A percentile compares a stretch with the other conserved stretches of the same genome.
Evolutionary conservation across 2,888 invertebrate species (phyloP).

Genomic region (Microchrysa polita): DNA sequence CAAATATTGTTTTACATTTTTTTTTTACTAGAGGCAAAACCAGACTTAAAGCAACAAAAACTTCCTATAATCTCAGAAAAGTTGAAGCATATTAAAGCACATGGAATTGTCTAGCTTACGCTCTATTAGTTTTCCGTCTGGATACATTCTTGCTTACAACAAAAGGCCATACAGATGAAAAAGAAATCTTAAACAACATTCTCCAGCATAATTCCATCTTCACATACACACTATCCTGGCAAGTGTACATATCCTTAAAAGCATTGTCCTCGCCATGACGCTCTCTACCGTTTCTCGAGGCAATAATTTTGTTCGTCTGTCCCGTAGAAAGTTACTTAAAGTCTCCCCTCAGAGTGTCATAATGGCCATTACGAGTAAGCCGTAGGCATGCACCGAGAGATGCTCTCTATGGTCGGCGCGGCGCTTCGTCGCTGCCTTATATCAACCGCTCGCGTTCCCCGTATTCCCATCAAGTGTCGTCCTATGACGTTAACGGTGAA

Average conservation of each 20-base stretch:
- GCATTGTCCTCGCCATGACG: not conserved
- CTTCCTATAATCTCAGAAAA: not conserved
- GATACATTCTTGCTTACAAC: too few species aligned
- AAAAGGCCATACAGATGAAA: not conserved
- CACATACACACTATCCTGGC: not conserved
- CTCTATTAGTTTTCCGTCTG: too few species aligned
- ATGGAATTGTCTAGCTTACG: too few species aligned
- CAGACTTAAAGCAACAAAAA: too few species aligned
- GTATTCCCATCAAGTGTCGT: slow-evolving; percentile 30
- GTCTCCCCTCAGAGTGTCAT: slow-evolving; percentile 42
- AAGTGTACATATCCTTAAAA: not conserved
- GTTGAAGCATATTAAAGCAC: too few species aligned
- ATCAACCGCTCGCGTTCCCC: not conserved
- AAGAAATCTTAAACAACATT: slow-evolving; percentile 4
- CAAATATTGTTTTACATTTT: too few species aligned
- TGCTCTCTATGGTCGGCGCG: not conserved
- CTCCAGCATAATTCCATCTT: not conserved
- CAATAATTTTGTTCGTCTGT: slow-evolving; percentile 35
- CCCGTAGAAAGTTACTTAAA: slow-evolving; percentile 37
- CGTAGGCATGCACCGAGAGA: slow-evolving; percentile 38
- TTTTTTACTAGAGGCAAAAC: too few species aligned
- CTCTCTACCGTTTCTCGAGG: slow-evolving; percentile 8
- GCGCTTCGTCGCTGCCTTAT: not conserved
- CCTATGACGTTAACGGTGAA: slow-evolving; percentile 40
- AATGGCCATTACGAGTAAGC: slow-evolving; percentile 43